These are phyloP conservation scores for Diabrotica undecimpunctata DNA, from an alignment of 1,140 invertebrate genomes.

Conservation along the genomic window DNA sequence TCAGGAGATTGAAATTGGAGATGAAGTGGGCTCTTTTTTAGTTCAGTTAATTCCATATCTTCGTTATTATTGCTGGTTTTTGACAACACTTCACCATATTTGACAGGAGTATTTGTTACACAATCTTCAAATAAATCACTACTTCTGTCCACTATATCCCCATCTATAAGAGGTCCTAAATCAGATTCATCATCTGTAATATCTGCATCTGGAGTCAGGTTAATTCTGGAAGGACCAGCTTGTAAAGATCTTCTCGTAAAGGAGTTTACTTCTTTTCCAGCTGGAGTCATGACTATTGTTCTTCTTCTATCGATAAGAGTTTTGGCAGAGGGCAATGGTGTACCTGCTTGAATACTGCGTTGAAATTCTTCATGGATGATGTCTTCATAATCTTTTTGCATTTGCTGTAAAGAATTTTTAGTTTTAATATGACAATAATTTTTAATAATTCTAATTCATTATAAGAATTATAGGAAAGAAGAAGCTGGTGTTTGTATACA, in stretches of 20 bases:
- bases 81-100: too few relatives aligned
- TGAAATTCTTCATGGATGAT: slow-evolving; percentile 36
- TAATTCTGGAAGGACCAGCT: not conserved
- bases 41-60: slow-evolving; percentile 16
- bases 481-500: too few relatives aligned
- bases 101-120: too few relatives aligned
- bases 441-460: too few relatives aligned
- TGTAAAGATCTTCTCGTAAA: not conserved
- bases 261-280: slow-evolving; percentile 1
- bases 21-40: not conserved
- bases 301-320: slow-evolving; percentile 27
- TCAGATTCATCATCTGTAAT: slow-evolving; percentile 13
- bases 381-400: slow-evolving; percentile 41
- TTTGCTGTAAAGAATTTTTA: slow-evolving; percentile 30
- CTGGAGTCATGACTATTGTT: slow-evolving; percentile 5
- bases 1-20: too few relatives aligned
- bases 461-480: too few relatives aligned
- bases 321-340: slow-evolving; percentile 26
- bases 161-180: slow-evolving; percentile 5
- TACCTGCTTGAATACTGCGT: slow-evolving; percentile 22
- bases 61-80: not conserved
- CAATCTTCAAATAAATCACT: not conserved
- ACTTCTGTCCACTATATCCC: not conserved
- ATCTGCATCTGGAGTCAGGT: not conserved
- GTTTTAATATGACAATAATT: too few relatives aligned